Conservation (phyloP, 2,888 invertebrate genomes). For the Ectropis crepuscularia region DNA sequence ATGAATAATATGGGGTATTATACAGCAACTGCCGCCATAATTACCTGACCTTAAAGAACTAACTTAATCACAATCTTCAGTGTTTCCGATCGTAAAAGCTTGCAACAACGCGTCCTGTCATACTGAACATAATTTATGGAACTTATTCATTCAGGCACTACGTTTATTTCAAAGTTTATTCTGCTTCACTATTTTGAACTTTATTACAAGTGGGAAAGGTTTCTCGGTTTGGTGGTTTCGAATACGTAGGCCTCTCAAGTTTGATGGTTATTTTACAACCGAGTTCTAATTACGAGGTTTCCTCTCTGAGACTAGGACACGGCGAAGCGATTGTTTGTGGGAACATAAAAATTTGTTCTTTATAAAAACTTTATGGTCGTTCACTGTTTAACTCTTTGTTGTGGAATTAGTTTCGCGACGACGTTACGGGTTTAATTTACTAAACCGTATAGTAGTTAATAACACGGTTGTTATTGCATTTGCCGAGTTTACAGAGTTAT, state of each 20-base stretch:
- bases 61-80: conserved; percentile 62
- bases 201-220: conserved; percentile 39
- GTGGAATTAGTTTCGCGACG: conserved; percentile 61
- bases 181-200: conserved; percentile 38
- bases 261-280: conserved; percentile 82
- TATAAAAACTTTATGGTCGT: conserved; percentile 70
- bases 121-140: conserved; percentile 78
- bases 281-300: conserved; percentile 79
- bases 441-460: conserved; percentile 37
- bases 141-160: conserved; percentile 58
- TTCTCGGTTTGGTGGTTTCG: conserved; percentile 48
- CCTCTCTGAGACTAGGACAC: conserved; percentile 69
- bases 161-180: conserved; percentile 28
- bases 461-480: conserved; percentile 18
- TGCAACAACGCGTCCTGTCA: conserved; percentile 78
- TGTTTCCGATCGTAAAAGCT: conserved; percentile 71
- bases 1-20: conserved; percentile 32
- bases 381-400: conserved; percentile 71
- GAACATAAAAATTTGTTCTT: conserved; percentile 61
- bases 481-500: not conserved
- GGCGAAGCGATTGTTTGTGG: conserved; percentile 70
- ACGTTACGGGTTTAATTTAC: conserved; percentile 42
- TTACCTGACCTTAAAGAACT: conserved; percentile 51
- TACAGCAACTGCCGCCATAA: conserved; percentile 32
- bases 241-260: conserved; percentile 70